Evolutionary conservation across 2,113 vertebrate species (phyloP).

Genomic region (Lasiurus cinereus): DNA sequence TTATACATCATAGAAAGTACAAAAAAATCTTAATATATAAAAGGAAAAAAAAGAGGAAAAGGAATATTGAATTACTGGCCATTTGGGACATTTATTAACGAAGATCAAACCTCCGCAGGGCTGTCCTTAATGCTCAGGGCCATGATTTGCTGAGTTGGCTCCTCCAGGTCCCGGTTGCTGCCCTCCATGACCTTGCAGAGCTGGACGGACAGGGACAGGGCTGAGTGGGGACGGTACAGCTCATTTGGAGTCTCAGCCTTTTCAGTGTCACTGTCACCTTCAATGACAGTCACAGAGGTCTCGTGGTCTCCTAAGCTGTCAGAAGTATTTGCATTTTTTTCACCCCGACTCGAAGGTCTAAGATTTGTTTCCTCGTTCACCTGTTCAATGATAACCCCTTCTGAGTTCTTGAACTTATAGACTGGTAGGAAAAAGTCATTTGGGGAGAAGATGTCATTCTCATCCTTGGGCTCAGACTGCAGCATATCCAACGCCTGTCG

Average conservation of each 20-base stretch:
- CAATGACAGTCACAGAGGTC: slow-evolving; percentile 53
- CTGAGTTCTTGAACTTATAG: slow-evolving; percentile 57
- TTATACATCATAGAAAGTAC: slow-evolving; percentile 47
- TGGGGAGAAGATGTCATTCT: accelerated
- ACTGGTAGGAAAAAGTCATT: not conserved
- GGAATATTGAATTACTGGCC: slow-evolving; percentile 23
- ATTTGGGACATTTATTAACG: slow-evolving; percentile 72
- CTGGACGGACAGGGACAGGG: slow-evolving; percentile 21
- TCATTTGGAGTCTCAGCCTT: slow-evolving; percentile 32
- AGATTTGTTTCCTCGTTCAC: slow-evolving; percentile 47
- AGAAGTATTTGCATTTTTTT: slow-evolving; percentile 49
- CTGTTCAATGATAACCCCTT: slow-evolving; percentile 20
- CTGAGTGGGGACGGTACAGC: slow-evolving; percentile 71
- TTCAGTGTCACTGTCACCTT: slow-evolving; percentile 71
- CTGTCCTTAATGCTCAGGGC: slow-evolving; percentile 55
- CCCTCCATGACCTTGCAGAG: not conserved
- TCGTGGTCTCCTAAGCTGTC: not conserved
- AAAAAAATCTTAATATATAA: slow-evolving; percentile 46
- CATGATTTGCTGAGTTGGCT: slow-evolving; percentile 41
- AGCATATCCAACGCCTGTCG: slow-evolving; percentile 36
- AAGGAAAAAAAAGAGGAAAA: not conserved
- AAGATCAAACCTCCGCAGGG: slow-evolving; percentile 38
- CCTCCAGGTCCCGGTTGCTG: slow-evolving; percentile 37
- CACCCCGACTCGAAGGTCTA: not conserved
- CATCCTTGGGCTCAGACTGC: not conserved